A percentile compares a stretch with the other conserved stretches of the same genome.
Evolutionary conservation across 1,140 invertebrate genomes (phyloP).

Genomic region (Ditylenchus dipsaci): DNA sequence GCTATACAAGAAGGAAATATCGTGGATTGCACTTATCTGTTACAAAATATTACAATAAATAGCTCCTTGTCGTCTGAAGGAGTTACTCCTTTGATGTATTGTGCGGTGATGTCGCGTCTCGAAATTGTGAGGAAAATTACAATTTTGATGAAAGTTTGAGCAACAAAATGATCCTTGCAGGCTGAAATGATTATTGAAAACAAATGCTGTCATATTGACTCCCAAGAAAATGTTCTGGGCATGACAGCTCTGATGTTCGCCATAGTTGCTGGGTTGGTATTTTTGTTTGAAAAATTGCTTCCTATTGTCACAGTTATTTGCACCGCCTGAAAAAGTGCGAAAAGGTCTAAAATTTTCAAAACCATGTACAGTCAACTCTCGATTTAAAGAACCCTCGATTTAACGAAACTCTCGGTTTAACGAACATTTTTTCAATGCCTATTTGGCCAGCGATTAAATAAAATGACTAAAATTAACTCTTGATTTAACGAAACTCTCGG

Average conservation of each 20-base stretch:
- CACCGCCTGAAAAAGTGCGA: too few species aligned
- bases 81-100: conserved; percentile 28
- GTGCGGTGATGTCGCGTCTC: conserved; percentile 9
- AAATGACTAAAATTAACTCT: too few species aligned
- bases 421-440: too few species aligned
- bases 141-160: neutral
- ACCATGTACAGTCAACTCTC: too few species aligned
- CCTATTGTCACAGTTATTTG: neutral
- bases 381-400: too few species aligned
- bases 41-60: neutral
- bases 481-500: too few species aligned
- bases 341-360: too few species aligned
- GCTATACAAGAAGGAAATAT: neutral
- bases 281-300: neutral
- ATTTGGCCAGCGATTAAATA: too few species aligned
- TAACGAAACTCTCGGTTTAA: too few species aligned
- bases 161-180: conserved; percentile 1
- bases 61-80: conserved; percentile 3
- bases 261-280: conserved; percentile 18
- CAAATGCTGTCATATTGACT: conserved; percentile 9
- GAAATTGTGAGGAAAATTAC: conserved; percentile 12
- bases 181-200: conserved; percentile 18
- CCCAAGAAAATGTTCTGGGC: conserved; percentile 27
- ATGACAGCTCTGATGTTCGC: conserved; percentile 26
- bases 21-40: neutral